Evolutionary conservation across 1,140 invertebrate species (phyloP), one percentile per base, ranked within the genome.

Genomic region (Oedothorax gibbosus): DNA sequence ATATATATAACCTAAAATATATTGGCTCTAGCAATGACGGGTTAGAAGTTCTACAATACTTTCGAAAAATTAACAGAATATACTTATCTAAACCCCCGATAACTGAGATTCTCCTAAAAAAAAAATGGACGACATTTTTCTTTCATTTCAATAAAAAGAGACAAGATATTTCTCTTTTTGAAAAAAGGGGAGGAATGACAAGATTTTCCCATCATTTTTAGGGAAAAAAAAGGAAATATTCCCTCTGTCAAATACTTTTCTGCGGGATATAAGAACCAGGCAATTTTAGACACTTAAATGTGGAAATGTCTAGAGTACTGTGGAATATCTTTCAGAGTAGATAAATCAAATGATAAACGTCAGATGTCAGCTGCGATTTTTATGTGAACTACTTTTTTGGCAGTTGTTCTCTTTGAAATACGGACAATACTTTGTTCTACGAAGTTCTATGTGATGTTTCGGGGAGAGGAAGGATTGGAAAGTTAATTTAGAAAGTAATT

Each of bases 161-260:
- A 71, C 69, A 71, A 51, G 69, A 71, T 12, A 53, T 71, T 71
- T 71, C 50, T 20, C 50, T 53, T 7, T 71, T 53, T n/a, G 14
- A 53, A 54, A 71, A 71, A 71, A 51, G 68, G 69, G 54, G 21
- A 71, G 54, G 51, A 18, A 71, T 18, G 69, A 71, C 69, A 71
- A 71, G 69, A 51, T 71, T 71, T 71, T 71, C 15, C 69, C 69
- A 71, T 71, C 50, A 53, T 71, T 71, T 71, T 71, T 51, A 21
- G 12, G 18, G 21, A 21, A 10, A 54, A 71, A 71, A 71, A 54
- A 71, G 49, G 53, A 5, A 71, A 18, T 18, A 71, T 53, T 8
- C n/a, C 68, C 12, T 54, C 50, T 71, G 50, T 53, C 51, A 71
- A 71, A 71, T 71, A 71, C 69, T 71, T 71, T 53, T 71, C 69